Base-by-base conservation (phyloP, 2,113 vertebrate species). In the Xenus cinereus region DNA sequence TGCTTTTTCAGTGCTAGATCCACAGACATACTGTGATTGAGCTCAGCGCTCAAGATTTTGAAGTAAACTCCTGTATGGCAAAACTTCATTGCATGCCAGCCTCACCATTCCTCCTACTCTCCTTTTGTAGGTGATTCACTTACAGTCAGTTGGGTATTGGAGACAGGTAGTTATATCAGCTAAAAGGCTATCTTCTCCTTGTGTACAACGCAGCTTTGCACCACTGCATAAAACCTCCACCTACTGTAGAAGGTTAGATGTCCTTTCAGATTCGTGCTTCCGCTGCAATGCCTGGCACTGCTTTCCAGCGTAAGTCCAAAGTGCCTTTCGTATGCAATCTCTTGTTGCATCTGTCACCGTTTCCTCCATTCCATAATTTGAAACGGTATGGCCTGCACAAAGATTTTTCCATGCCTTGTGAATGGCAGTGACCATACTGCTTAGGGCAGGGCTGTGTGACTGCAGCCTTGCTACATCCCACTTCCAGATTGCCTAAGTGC, bases 111-210 rank as follows among this genome's bases (percentile, higher is more conserved):
- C 68, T 96, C 33, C 69, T 83, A 87, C 46, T 95, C 22, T 87
- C 41, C 76, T 77, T 90, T 56, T 78, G 69, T 24, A 64, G 35
- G 10, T 43, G 80, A 93, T 97, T 97, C 12, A 64, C 71, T 81
- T 89, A 8, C 18, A 93, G 59, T 79, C 87, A 93, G 83, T 56
- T 97, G 73, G 69, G 66, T 95, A 28, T 53, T 95, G 91, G 84
- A 94, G 80, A 92, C 82, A 87, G 64, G 68, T 78, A 89, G 82
- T 62, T 91, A 60, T 93, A 21, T 68, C 50, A 93, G 72, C 82
- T 68, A 45, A 90, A 95, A 91, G 37, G 15, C 41, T 69, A 13
- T 48, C 39, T 63, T 7, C 14, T 57, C 28, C 43, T 57, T 45
- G 22, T 41, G n/a, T 80, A 37, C 32, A 60, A 23, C 33, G 68